Base-by-base conservation (phyloP, 2,888 invertebrate genomes). In the Monopis laevigella region DNA sequence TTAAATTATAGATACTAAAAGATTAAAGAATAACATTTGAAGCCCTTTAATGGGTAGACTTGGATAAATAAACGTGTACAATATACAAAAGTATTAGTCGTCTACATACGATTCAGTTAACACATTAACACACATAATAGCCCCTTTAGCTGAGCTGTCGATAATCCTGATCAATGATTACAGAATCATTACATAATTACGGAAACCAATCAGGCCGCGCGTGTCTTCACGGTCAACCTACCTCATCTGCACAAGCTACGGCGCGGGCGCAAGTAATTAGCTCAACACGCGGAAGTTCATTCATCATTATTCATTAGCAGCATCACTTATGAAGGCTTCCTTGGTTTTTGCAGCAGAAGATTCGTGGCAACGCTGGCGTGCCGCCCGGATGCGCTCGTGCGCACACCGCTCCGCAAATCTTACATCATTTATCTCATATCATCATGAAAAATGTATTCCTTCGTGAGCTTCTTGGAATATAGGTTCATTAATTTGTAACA, bases 231-330 rank as follows among this genome's bases (percentile, higher is more conserved):
- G 58, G 62, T 58, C 55, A 52, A 54, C 27, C 24, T 6, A 7
- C n/a, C n/a, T n/a, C n/a, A n/a, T n/a, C 36, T 19, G 19, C 3
- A 16, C 10, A 8, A 4, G 14, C n/a, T n/a, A 27, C 27, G 39
- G 39, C 7, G 40, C 39, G 39, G 21, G 21, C 17, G 34, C 21
- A 4, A 16, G 52, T 59, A 72, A 72, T 70, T 67, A 71, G 59
- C 53, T 51, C 54, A 58, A 55, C 51, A 68, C 56, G 56, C 73
- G 77, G 80, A 77, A 78, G 67, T 58, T 53, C 50, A 59, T 62
- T 59, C 56, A 62, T 61, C 58, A 62, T 59, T 67, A 71, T 72
- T 73, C 62, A 74, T 73, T 63, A 73, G 52, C 58, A 65, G 58
- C 66, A 68, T 68, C 65, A 58, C 56, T 59, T 57, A 57, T 55